phyloP scores from a whole-genome alignment of 2,888 invertebrate species.

The Dicycla oo region DNA sequence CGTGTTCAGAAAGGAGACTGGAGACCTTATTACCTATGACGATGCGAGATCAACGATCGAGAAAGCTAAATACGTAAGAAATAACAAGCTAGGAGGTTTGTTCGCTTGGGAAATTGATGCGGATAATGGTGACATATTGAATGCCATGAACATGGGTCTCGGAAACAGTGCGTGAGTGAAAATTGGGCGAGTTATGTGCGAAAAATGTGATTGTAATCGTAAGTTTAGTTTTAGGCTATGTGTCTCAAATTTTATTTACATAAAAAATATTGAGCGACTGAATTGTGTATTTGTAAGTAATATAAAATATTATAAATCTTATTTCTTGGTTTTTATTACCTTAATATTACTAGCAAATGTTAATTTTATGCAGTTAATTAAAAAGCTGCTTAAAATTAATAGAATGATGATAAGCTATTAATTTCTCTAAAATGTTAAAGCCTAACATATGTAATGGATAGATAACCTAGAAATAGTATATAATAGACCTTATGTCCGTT shows the following conservation, averaged over 20 bases:
- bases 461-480: too few relatives aligned
- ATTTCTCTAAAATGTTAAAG: neutral
- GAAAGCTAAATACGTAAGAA: conserved; percentile 87
- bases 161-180: conserved; percentile 79
- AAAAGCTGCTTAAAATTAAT: neutral
- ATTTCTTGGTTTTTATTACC: conserved; percentile 36
- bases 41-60: conserved; percentile 86
- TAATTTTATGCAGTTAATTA: neutral
- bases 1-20: conserved; percentile 84
- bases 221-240: conserved; percentile 64
- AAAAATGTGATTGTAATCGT: conserved; percentile 67
- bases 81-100: conserved; percentile 85
- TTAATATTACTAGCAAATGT: neutral
- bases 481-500: too few relatives aligned
- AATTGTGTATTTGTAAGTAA: conserved; percentile 67
- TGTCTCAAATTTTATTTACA: conserved; percentile 71
- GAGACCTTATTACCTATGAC: conserved; percentile 86
- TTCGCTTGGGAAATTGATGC: conserved; percentile 89
- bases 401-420: neutral
- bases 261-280: conserved; percentile 70
- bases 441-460: too few relatives aligned
- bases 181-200: conserved; percentile 24
- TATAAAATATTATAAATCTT: conserved; percentile 60
- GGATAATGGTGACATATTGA: conserved; percentile 86
- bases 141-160: conserved; percentile 87